Evolutionary conservation across 2,888 invertebrate genomes (phyloP).

Genomic region (Xestobium rufovillosum): DNA sequence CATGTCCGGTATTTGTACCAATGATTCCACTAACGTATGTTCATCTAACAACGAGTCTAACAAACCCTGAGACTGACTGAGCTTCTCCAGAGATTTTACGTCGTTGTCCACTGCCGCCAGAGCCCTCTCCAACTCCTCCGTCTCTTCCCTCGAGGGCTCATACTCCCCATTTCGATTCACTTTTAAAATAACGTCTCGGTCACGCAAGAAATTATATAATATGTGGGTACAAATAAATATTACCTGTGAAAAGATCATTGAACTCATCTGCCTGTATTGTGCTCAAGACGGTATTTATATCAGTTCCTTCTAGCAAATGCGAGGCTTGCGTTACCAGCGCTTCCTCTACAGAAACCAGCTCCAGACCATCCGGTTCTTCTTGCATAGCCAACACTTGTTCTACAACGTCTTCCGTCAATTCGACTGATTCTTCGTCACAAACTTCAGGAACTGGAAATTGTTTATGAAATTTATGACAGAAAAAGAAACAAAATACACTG

Average conservation of each 20-base stretch:
- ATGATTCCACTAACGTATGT: constrained; percentile 44
- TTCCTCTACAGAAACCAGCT: constrained; percentile 42
- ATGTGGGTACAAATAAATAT: too few species aligned
- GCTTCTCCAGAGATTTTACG: constrained; percentile 61
- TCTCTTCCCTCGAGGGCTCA: constrained; percentile 69
- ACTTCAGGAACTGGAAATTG: constrained; percentile 9
- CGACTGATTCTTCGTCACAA: constrained; percentile 30
- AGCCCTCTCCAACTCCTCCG: constrained; percentile 81
- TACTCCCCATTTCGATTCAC: constrained; percentile 65
- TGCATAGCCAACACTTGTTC: constrained; percentile 51
- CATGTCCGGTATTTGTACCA: constrained; percentile 45
- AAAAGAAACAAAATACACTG: too few species aligned
- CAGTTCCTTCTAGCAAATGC: constrained; percentile 62
- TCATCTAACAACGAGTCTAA: constrained; percentile 59
- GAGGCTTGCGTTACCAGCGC: constrained; percentile 60
- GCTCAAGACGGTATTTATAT: constrained; percentile 70
- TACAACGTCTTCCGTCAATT: constrained; percentile 47
- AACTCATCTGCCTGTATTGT: constrained; percentile 75
- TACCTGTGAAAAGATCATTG: constrained; percentile 72
- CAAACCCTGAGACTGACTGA: constrained; percentile 53
- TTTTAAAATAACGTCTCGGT: constrained; percentile 37
- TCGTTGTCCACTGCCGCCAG: constrained; percentile 70
- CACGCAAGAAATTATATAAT: constrained; percentile 1
- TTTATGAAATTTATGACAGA: constrained; percentile 1
- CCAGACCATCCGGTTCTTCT: constrained; percentile 54